Percentiles rank a stretch among this genome's conserved stretches.
Conservation (phyloP, 2,888 invertebrate species). For the Alcis repandata region DNA sequence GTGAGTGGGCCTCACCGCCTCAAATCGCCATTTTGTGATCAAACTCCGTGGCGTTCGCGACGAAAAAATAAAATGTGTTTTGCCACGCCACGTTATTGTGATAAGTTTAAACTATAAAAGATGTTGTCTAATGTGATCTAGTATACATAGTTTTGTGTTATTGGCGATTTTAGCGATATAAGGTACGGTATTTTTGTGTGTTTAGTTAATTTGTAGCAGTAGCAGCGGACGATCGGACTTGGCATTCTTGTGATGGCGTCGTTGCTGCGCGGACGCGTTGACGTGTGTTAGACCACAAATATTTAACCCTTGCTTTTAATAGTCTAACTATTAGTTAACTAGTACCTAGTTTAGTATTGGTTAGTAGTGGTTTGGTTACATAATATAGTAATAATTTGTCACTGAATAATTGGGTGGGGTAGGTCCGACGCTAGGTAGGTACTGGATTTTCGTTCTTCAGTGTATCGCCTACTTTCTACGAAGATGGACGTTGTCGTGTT, state of each 20-base stretch:
- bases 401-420: too few species aligned
- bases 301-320: too few species aligned
- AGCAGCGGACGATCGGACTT: neutral
- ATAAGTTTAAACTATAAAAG: slow-evolving; percentile 24
- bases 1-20: slow-evolving; percentile 20
- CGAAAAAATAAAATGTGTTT: slow-evolving; percentile 48
- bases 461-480: too few species aligned
- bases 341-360: too few species aligned
- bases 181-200: slow-evolving; percentile 32
- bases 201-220: slow-evolving; percentile 2
- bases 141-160: slow-evolving; percentile 26
- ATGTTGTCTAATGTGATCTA: slow-evolving; percentile 25
- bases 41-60: slow-evolving; percentile 56
- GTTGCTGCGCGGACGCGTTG: slow-evolving; percentile 35
- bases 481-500: too few species aligned
- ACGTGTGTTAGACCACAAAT: neutral
- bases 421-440: too few species aligned
- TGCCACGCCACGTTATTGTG: slow-evolving; percentile 45
- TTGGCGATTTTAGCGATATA: slow-evolving; percentile 16
- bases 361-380: too few species aligned
- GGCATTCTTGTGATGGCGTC: slow-evolving; percentile 31
- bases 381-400: too few species aligned
- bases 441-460: too few species aligned
- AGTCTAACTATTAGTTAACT: too few species aligned
- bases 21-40: slow-evolving; percentile 51